These are phyloP conservation scores for Clarias platycephalus DNA, from an alignment of 2,797 vertebrate species.

Conservation along the genomic window DNA sequence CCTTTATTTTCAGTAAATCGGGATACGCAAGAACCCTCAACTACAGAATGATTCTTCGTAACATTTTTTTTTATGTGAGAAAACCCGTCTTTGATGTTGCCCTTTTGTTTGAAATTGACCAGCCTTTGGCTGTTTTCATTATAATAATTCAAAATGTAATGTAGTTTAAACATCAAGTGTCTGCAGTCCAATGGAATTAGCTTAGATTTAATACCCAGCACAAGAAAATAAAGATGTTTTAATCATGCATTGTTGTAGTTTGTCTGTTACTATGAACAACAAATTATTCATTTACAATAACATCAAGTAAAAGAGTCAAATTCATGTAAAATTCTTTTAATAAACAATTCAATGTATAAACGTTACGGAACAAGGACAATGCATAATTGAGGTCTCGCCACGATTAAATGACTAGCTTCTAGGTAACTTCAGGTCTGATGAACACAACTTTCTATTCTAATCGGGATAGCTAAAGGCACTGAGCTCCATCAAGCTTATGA, in stretches of 20 bases:
- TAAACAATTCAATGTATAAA: not conserved
- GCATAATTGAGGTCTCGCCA: not conserved
- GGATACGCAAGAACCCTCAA: conserved; percentile 70
- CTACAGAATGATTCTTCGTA: conserved; percentile 66
- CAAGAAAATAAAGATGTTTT: conserved; percentile 55
- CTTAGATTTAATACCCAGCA: conserved; percentile 41
- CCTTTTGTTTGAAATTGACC: conserved; percentile 41
- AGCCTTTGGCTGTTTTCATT: conserved; percentile 33
- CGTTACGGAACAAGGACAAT: not conserved
- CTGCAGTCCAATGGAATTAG: conserved; percentile 36
- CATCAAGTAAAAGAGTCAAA: not conserved
- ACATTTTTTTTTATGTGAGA: conserved; percentile 2
- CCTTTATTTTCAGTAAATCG: conserved; percentile 67
- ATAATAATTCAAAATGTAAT: conserved; percentile 36
- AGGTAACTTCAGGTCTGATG: not conserved
- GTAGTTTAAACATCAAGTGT: conserved; percentile 27
- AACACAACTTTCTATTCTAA: not conserved
- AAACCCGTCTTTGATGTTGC: conserved; percentile 5
- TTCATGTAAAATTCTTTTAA: conserved; percentile 11
- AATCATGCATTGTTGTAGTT: conserved; percentile 20
- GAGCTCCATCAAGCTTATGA: not conserved
- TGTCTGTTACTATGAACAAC: not conserved
- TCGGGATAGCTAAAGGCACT: no score
- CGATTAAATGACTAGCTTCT: no score
- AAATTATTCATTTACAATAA: not conserved